Evolutionary conservation across 2,888 invertebrate species (phyloP), one percentile per base, ranked within the genome.

Genomic region (Meta bourneti): DNA sequence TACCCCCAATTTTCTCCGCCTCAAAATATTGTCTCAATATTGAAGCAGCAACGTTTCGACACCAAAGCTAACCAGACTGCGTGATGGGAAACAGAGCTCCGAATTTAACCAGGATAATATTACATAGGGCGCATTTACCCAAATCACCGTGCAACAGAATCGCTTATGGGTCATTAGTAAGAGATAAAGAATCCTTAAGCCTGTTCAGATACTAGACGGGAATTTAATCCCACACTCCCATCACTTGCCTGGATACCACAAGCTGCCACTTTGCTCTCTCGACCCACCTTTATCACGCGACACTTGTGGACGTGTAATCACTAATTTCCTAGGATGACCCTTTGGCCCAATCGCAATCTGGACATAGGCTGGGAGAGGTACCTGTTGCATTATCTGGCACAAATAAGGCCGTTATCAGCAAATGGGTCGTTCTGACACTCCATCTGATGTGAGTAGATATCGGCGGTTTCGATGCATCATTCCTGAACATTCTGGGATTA

Each of bases 401-500:
- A 77, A 77, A 89, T 82, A 77, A 48, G 82, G 70, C 81, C 82
- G 70, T 70, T 70, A 75, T 74, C 77, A 61, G 34, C n/a, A 82
- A 89, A 82, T 89, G 82, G 81, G 89, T 48, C 48, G 72, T 52
- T 52, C 48, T 20, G 49, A 77, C 69, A 69, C 77, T 69, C 20
- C 54, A 71, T 79, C 20, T 54, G 70, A 87, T 79, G 51, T 54
- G 48, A 86, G 61, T 70, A 78, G 77, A 86, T 86, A 70, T 19
- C 20, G 72, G 9, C 20, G 79, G 80, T 80, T 72, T 87, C 70
- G 79, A 72, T 72, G 52, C 54, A 87, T 87, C 87, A 87, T 52
- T 19, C n/a, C 69, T n/a, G 7, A 13, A 49, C 69, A 13, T 9
- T 19, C 48, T 72, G 70, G 79, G 87, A 87, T 87, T 87, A 87